Conservation (phyloP, 2,113 vertebrate species). For the Spilogale gracilis region DNA sequence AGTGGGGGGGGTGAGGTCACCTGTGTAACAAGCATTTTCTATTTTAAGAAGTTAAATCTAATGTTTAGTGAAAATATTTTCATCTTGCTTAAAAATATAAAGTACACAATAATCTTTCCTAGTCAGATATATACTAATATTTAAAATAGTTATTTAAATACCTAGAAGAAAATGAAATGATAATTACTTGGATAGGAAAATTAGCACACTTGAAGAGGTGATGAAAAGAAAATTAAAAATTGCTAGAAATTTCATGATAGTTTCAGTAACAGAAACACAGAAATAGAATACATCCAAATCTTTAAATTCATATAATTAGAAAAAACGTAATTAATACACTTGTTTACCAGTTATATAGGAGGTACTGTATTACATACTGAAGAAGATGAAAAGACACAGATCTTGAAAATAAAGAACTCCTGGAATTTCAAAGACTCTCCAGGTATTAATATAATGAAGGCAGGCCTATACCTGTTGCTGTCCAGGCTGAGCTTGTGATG, state of each 20-base stretch:
- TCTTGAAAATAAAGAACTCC: not conserved
- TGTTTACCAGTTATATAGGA: not conserved
- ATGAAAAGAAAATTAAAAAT: slow-evolving; percentile 42
- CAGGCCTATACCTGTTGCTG: slow-evolving; percentile 93
- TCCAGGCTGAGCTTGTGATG: slow-evolving; percentile 94
- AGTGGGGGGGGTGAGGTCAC: not conserved
- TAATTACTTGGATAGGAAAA: slow-evolving; percentile 10
- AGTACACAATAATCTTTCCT: not conserved
- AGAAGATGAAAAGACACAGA: not conserved
- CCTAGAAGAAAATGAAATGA: slow-evolving; percentile 36
- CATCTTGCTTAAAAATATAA: slow-evolving; percentile 39
- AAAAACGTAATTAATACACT: not conserved
- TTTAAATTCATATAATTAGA: slow-evolving; percentile 3
- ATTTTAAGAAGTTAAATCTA: slow-evolving; percentile 52
- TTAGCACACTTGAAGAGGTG: not conserved
- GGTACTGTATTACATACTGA: not conserved
- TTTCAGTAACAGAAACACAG: slow-evolving; percentile 2
- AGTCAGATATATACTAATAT: slow-evolving; percentile 16
- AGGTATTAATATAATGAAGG: slow-evolving; percentile 16
- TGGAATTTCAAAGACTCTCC: not conserved
- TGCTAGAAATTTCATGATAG: slow-evolving; percentile 42
- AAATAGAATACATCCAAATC: slow-evolving; percentile 18
- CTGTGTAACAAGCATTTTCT: not conserved
- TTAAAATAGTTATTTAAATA: slow-evolving; percentile 49
- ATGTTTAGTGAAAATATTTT: slow-evolving; percentile 33